phyloP scores from a whole-genome alignment of 1,140 invertebrate genomes.

The Bombus consobrinus region DNA sequence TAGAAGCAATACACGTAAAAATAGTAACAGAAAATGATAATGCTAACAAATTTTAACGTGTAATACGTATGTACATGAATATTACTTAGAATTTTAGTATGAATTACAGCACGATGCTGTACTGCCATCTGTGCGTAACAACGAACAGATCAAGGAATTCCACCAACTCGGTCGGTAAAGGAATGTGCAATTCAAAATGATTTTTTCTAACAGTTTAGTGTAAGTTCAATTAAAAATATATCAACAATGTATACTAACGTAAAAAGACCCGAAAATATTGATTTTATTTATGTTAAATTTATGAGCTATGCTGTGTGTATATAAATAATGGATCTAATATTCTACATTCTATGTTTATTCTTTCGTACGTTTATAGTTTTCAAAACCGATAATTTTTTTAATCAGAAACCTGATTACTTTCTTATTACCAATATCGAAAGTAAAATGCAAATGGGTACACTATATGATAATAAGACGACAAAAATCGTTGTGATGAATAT shows the following conservation, averaged over 20 bases:
- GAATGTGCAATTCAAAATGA: background rate
- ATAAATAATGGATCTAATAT: background rate
- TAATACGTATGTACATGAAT: background rate
- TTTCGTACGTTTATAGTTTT: no score
- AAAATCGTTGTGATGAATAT: background rate
- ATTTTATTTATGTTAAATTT: background rate
- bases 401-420: background rate
- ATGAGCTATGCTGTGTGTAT: no score
- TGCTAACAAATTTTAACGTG: background rate
- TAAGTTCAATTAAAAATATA: background rate
- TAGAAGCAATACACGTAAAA: background rate
- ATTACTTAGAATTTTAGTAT: no score
- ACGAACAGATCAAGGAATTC: background rate
- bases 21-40: background rate
- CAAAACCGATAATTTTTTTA: background rate
- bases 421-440: background rate
- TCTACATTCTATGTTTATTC: background rate
- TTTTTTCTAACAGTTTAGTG: background rate
- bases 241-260: background rate
- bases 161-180: slow-evolving; percentile 14
- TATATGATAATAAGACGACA: background rate
- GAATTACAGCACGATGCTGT: background rate
- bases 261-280: background rate
- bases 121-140: slow-evolving; percentile 12
- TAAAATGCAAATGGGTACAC: background rate